Evolutionary conservation across 2,888 invertebrate species (phyloP).

Genomic region (Oasisia sp.): DNA sequence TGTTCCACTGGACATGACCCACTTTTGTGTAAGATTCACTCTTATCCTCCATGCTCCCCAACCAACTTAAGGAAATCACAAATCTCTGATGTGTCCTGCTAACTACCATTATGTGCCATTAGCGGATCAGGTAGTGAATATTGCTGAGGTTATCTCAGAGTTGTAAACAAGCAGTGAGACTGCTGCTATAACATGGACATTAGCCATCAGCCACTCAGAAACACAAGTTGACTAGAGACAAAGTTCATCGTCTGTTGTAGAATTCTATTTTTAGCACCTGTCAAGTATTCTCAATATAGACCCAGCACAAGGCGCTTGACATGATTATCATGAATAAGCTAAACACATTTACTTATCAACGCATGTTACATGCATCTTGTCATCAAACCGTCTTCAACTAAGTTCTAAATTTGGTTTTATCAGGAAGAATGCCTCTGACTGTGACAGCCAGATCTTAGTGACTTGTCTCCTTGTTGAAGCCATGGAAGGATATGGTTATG

Average conservation of each 20-base stretch:
- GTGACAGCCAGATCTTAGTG: background rate
- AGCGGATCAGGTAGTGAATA: background rate
- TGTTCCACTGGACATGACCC: background rate
- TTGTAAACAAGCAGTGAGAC: background rate
- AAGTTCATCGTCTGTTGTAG: background rate
- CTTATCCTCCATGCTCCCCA: background rate
- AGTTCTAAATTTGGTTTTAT: no score
- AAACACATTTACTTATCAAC: background rate
- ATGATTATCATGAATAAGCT: background rate
- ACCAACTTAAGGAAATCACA: background rate
- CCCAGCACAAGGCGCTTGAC: background rate
- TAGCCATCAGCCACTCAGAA: background rate
- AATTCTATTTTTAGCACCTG: background rate
- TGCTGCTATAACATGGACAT: background rate
- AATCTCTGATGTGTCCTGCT: background rate
- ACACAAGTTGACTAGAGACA: background rate
- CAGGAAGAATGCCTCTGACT: background rate
- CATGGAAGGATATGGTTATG: background rate
- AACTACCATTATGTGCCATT: background rate
- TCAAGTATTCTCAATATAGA: background rate
- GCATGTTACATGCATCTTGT: background rate
- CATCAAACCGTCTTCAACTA: background rate
- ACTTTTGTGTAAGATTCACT: background rate
- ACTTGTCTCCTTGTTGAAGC: background rate
- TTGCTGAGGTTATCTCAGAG: background rate